These are phyloP conservation scores for Mylabris phalerata DNA, from an alignment of 1,140 invertebrate species.

Conservation along the genomic window DNA sequence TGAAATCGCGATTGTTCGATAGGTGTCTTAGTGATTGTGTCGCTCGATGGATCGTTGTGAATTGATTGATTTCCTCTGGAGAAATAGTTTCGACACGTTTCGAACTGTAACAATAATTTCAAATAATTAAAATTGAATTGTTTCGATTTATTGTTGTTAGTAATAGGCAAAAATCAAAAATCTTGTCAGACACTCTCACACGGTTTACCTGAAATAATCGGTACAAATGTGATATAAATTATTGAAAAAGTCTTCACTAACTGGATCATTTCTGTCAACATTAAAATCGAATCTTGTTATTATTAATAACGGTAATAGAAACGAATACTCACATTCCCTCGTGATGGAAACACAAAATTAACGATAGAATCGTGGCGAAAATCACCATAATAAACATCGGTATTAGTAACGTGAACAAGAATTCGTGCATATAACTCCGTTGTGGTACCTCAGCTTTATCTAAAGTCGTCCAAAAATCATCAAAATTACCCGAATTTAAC, in stretches of 20 bases:
- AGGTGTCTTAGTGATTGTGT: slow-evolving; percentile 23
- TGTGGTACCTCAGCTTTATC: slow-evolving; percentile 53
- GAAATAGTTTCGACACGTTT: slow-evolving; percentile 19
- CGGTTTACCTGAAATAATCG: slow-evolving; percentile 35
- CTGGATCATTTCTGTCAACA: slow-evolving; percentile 37
- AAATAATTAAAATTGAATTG: neutral
- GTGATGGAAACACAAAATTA: slow-evolving; percentile 69
- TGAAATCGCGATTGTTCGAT: slow-evolving; percentile 25
- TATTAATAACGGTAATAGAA: neutral
- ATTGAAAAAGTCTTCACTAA: slow-evolving; percentile 38
- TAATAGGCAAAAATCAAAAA: neutral
- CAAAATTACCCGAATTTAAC: slow-evolving; percentile 21
- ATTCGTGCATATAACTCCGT: slow-evolving; percentile 64
- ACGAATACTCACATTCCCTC: slow-evolving; percentile 65
- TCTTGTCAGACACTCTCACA: neutral
- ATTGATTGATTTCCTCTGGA: slow-evolving; percentile 21
- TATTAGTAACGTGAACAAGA: slow-evolving; percentile 62
- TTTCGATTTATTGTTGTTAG: neutral
- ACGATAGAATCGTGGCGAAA: slow-evolving; percentile 58
- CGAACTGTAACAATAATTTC: slow-evolving; percentile 16
- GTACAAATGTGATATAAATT: slow-evolving; percentile 41
- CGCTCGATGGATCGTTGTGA: slow-evolving; percentile 22
- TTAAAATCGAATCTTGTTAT: slow-evolving; percentile 14
- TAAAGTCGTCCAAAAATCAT: slow-evolving; percentile 52
- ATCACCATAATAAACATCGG: slow-evolving; percentile 62